Evolutionary conservation across 2,797 vertebrate genomes (phyloP).

Genomic region (Microctenopoma lineatum): DNA sequence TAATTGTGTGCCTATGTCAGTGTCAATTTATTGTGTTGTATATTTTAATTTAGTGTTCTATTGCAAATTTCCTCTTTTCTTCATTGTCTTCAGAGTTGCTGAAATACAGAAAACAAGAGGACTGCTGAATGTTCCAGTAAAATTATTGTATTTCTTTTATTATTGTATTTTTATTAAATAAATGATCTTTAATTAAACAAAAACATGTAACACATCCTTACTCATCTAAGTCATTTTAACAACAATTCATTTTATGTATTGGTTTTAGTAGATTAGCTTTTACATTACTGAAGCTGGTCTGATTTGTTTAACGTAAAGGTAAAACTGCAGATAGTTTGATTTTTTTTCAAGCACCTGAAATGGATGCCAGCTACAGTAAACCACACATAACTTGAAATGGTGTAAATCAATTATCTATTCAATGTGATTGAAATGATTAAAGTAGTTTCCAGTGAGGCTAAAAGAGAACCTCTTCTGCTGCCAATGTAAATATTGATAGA

Average conservation of each 20-base stretch:
- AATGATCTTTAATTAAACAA: slow-evolving; percentile 5
- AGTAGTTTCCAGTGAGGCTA: too few relatives aligned
- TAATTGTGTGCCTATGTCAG: not conserved
- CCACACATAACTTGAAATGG: not conserved
- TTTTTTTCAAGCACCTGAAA: not conserved
- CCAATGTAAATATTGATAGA: too few relatives aligned
- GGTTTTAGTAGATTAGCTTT: not conserved
- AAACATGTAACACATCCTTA: slow-evolving; percentile 7
- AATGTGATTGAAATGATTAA: too few relatives aligned
- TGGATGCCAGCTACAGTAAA: too few relatives aligned
- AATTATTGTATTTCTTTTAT: not conserved
- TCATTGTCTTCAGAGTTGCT: slow-evolving; percentile 52
- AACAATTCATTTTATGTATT: not conserved
- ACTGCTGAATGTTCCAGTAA: not conserved
- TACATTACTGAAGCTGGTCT: not conserved
- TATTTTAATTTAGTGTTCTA: not conserved
- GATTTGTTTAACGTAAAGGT: too few relatives aligned
- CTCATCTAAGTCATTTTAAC: not conserved
- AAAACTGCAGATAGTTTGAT: too few relatives aligned
- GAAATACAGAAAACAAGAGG: slow-evolving; percentile 44
- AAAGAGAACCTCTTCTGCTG: too few relatives aligned
- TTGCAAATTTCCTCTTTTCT: slow-evolving; percentile 5
- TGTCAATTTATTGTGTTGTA: not conserved
- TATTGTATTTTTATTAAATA: slow-evolving; percentile 1
- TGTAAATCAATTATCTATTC: not conserved